These are phyloP conservation scores for Adelosebastes latens DNA, from an alignment of 2,797 vertebrate genomes.

Conservation along the genomic window DNA sequence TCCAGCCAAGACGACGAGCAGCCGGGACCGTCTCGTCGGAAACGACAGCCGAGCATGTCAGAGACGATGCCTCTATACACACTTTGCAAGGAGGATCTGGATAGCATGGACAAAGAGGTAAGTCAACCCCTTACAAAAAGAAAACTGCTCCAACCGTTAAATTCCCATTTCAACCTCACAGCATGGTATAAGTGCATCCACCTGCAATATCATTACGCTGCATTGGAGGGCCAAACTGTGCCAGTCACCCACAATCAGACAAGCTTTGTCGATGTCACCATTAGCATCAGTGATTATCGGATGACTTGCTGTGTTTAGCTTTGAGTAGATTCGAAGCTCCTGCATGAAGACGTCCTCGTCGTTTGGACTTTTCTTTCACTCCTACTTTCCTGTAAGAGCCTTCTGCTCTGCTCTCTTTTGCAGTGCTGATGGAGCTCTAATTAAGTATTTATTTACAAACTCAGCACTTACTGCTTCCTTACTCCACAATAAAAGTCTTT, in stretches of 20 bases:
- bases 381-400: neutral
- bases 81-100: conserved; percentile 96
- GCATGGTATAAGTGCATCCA: neutral
- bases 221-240: neutral
- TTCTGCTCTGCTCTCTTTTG: neutral
- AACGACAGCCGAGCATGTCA: conserved; percentile 97
- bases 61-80: conserved; percentile 97
- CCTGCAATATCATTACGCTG: neutral
- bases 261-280: neutral
- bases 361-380: neutral
- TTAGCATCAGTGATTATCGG: neutral
- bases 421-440: neutral
- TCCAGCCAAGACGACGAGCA: conserved; percentile 85
- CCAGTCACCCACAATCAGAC: neutral
- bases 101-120: conserved; percentile 99
- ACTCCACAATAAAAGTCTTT: neutral
- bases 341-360: neutral
- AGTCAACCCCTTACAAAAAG: conserved; percentile 47
- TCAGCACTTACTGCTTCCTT: neutral
- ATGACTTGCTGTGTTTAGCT: neutral
- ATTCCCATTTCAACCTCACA: neutral
- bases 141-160: neutral
- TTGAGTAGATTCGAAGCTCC: neutral
- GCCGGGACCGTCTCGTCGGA: conserved; percentile 88
- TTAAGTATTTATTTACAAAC: neutral